Evolutionary conservation across 2,113 vertebrate species (phyloP).

Genomic region (Callaeas wilsoni): DNA sequence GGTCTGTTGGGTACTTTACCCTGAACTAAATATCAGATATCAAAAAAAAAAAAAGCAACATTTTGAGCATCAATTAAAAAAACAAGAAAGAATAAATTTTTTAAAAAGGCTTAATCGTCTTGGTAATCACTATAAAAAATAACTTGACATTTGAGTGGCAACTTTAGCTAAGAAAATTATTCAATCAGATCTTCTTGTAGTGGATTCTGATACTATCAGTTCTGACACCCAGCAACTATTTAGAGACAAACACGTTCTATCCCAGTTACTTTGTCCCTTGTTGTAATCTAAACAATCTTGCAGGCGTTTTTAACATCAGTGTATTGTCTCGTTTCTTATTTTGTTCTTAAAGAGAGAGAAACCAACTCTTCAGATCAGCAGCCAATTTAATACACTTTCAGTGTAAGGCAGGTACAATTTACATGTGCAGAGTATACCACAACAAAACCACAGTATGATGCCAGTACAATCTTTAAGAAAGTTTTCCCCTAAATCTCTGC

Average conservation of each 20-base stretch:
- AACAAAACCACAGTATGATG: conserved; percentile 69
- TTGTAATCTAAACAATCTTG: conserved; percentile 8
- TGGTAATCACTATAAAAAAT: not conserved
- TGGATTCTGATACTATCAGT: conserved; percentile 6
- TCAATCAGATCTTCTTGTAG: not conserved
- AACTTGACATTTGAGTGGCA: not conserved
- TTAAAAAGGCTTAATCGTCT: not conserved
- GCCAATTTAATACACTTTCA: conserved; percentile 48
- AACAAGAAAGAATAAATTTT: not conserved
- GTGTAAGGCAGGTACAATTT: conserved; percentile 55
- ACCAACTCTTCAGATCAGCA: conserved; percentile 35
- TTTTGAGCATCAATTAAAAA: not conserved
- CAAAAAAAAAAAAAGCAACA: not conserved
- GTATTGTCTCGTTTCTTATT: not conserved
- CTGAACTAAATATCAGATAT: not conserved
- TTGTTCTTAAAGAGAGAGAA: not conserved
- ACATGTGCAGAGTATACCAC: conserved; percentile 1
- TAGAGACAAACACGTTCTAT: not conserved
- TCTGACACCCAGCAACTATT: not conserved
- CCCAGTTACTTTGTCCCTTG: not conserved
- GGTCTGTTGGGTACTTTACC: not conserved
- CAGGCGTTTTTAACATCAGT: not conserved
- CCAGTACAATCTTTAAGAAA: conserved; percentile 60
- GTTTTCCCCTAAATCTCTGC: conserved; percentile 65
- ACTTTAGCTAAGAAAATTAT: conserved; percentile 9